These are phyloP conservation scores for Xyrichtys novacula DNA, from an alignment of 2,797 vertebrate genomes.

Conservation along the genomic window DNA sequence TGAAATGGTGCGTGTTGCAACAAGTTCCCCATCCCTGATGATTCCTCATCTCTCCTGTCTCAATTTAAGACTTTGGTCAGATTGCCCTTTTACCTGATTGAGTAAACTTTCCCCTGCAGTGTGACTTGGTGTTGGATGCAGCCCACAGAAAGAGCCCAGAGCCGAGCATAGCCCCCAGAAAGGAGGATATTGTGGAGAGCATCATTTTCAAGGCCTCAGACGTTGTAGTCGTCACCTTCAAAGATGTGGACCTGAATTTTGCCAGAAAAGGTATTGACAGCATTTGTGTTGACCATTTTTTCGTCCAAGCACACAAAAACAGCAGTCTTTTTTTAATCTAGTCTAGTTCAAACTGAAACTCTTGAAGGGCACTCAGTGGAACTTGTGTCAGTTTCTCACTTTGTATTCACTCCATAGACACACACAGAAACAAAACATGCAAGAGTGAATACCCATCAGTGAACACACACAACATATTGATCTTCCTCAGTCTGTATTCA, in stretches of 20 bases:
- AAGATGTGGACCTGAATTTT: conserved; percentile 97
- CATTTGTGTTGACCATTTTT: conserved; percentile 10
- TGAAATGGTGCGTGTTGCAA: neutral
- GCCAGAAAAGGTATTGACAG: conserved; percentile 93
- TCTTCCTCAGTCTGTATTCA: conserved; percentile 47
- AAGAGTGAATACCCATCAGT: conserved; percentile 28
- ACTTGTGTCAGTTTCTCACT: conserved; percentile 15
- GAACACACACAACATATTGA: conserved; percentile 46
- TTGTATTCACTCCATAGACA: conserved; percentile 25
- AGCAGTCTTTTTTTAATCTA: neutral
- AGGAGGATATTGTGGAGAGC: conserved; percentile 98
- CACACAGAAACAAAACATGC: conserved; percentile 21
- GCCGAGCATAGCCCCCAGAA: conserved; percentile 89
- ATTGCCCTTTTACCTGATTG: conserved; percentile 11
- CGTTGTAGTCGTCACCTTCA: conserved; percentile 97
- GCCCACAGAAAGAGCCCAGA: conserved; percentile 95
- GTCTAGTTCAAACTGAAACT: conserved; percentile 1
- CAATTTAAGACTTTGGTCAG: neutral
- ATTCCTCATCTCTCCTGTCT: neutral
- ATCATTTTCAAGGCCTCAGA: conserved; percentile 98
- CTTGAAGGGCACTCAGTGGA: neutral
- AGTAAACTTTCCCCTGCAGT: conserved; percentile 80
- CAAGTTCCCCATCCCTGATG: neutral
- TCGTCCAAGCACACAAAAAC: conserved; percentile 6
- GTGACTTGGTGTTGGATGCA: conserved; percentile 97